Evolutionary conservation across 1,140 invertebrate genomes (phyloP).

Genomic region (Meloidogyne chitwoodi): DNA sequence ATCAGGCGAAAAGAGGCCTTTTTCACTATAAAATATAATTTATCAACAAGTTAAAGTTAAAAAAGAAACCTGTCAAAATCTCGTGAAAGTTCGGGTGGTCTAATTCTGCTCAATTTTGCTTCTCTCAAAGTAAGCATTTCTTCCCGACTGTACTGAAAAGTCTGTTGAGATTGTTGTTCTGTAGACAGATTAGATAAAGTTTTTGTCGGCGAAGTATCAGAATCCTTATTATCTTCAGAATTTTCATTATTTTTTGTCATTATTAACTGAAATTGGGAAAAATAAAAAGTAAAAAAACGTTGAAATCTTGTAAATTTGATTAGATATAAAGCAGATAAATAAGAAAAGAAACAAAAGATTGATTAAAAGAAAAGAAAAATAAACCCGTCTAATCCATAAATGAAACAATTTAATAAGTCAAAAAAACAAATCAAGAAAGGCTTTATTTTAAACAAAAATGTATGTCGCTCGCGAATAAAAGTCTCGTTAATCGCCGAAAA

Average conservation of each 20-base stretch:
- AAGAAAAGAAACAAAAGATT: neutral
- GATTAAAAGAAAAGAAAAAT: neutral
- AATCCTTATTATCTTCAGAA: conserved; percentile 2
- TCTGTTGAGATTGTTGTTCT: neutral
- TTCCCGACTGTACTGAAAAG: conserved; percentile 1
- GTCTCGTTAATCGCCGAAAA: too few relatives aligned
- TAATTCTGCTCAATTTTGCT: conserved; percentile 6
- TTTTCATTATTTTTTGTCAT: conserved; percentile 12
- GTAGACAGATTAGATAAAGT: neutral
- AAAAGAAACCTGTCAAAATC: conserved; percentile 22
- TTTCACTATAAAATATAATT: conserved; percentile 18
- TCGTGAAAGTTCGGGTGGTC: conserved; percentile 19
- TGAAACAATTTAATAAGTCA: too few relatives aligned
- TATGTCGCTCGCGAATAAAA: too few relatives aligned
- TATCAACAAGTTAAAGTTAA: neutral
- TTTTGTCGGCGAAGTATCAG: neutral
- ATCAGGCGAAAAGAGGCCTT: conserved; percentile 32
- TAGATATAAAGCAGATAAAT: too few relatives aligned
- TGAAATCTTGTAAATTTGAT: too few relatives aligned
- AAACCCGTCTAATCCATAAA: neutral
- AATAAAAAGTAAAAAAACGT: too few relatives aligned
- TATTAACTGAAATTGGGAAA: conserved; percentile 1
- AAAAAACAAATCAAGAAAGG: too few relatives aligned
- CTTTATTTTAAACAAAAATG: too few relatives aligned
- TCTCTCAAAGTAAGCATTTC: conserved; percentile 28